These are phyloP conservation scores for Nezara viridula DNA, from an alignment of 2,888 invertebrate species.

Conservation along the genomic window DNA sequence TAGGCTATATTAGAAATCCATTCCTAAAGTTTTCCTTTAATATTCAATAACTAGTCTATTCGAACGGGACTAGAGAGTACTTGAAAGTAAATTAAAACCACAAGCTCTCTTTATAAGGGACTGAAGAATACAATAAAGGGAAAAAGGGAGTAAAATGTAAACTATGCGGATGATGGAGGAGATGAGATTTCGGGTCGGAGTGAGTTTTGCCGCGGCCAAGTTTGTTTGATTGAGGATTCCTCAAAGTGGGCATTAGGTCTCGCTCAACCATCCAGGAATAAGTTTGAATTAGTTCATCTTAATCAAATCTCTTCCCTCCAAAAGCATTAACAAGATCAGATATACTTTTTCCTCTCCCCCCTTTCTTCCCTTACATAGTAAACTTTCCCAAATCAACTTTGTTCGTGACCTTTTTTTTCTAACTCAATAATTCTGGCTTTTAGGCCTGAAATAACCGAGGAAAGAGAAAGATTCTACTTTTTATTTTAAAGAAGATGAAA, in stretches of 20 bases:
- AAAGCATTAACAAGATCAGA: slow-evolving; percentile 47
- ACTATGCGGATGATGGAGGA: slow-evolving; percentile 36
- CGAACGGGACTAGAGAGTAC: neutral
- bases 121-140: neutral
- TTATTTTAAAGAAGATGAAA: neutral
- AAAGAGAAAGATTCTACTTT: neutral
- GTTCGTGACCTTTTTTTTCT: neutral
- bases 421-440: slow-evolving; percentile 40
- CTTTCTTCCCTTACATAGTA: neutral
- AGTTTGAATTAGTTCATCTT: slow-evolving; percentile 47
- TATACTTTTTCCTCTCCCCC: slow-evolving; percentile 3
- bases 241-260: slow-evolving; percentile 33
- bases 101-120: neutral
- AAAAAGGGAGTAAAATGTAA: slow-evolving; percentile 25
- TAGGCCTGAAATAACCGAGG: neutral
- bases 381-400: slow-evolving; percentile 33
- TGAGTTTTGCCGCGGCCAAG: neutral
- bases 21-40: neutral
- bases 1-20: neutral
- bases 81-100: neutral
- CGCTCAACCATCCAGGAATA: slow-evolving; percentile 39
- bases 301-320: slow-evolving; percentile 33
- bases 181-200: neutral
- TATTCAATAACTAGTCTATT: neutral
- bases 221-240: slow-evolving; percentile 40